Base-by-base conservation (phyloP, 1,140 invertebrate genomes). In the Euura saliciscinereae region DNA sequence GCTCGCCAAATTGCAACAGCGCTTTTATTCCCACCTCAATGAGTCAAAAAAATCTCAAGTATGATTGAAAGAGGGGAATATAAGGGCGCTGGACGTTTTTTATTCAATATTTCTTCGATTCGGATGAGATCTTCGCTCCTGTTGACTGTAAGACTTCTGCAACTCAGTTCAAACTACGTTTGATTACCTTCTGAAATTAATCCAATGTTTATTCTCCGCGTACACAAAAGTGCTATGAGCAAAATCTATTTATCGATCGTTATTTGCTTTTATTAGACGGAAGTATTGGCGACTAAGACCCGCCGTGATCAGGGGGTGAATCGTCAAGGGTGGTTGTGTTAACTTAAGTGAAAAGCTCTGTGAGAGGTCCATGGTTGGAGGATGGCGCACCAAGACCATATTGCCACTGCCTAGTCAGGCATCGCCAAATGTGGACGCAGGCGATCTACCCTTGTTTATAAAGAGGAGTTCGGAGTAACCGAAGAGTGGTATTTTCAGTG, bases 341-440 rank as follows among this genome's bases (percentile, higher is more conserved):
- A 80, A 77, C 79, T 85, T 84, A 83, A 86, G 84, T 86, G 82
- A 82, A 85, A 78, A 81, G 78, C 82, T 70, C 84, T 72, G 79
- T 78, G 69, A 80, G 83, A 66, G 83, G 83, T 83, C 81, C 74
- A 45, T 28, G 66, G 11, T 42, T 44, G 8, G 43, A 7, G 4
- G 8, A 10, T 10, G 13, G 28, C 28, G 28, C 28, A 42, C 66
- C 66, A 13, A 67, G 51, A 59, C 3, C 51, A 59, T 8, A 59
- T 59, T 59, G 8, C 8, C 51, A 59, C 13, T 59, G 51, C 51
- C 51, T 59, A 59, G 3, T n/a, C 51, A 59, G 51, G 51, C 51
- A 59, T 59, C 51, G 51, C 13, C 51, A 59, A 59, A 59, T 59
- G 51, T 59, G 51, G 51, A 59, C 51, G 51, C 10, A 59, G 51